Conservation (phyloP, 1,140 invertebrate genomes). For the Papilio dardanus region DNA sequence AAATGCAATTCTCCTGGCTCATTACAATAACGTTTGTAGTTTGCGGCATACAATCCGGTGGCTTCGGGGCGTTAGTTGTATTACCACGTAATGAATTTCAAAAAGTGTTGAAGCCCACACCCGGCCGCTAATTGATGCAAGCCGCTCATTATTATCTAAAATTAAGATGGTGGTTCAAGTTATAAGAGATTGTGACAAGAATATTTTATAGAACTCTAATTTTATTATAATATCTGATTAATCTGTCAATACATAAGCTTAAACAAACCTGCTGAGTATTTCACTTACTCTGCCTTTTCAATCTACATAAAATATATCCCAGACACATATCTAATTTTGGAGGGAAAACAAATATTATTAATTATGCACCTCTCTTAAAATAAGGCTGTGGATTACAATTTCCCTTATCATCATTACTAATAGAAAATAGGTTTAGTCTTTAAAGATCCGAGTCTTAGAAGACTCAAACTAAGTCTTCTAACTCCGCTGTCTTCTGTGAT, state of each 20-base stretch:
- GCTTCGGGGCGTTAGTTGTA: conserved; percentile 35
- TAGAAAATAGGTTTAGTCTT: no score
- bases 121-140: conserved; percentile 50
- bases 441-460: no score
- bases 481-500: conserved; percentile 29
- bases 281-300: no score
- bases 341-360: no score
- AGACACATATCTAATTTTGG: no score
- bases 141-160: conserved; percentile 48
- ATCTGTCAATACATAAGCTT: background rate
- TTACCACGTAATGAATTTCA: conserved; percentile 49
- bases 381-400: no score
- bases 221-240: background rate
- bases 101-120: conserved; percentile 49
- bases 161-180: conserved; percentile 44
- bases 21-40: conserved; percentile 17
- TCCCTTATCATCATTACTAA: no score
- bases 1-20: background rate
- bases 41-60: conserved; percentile 4
- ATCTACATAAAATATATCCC: no score
- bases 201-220: background rate
- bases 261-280: no score
- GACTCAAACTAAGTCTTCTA: no score
- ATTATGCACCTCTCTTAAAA: no score
- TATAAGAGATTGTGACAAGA: conserved; percentile 20